Evolutionary conservation across 1,140 invertebrate species (phyloP).

Genomic region (Leptopilina boulardi): DNA sequence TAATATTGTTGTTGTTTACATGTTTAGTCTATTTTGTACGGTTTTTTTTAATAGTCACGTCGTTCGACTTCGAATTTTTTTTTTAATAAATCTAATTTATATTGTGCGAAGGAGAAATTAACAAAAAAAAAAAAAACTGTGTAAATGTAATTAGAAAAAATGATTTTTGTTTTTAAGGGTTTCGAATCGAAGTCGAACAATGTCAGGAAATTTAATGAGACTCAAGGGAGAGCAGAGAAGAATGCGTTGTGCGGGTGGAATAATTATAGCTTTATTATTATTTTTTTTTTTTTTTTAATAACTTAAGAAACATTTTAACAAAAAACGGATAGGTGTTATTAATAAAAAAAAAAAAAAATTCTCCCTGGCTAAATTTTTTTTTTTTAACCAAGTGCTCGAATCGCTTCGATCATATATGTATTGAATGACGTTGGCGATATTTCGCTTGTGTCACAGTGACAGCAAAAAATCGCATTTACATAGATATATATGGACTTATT

Average conservation of each 20-base stretch:
- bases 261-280: slow-evolving; percentile 60
- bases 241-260: slow-evolving; percentile 54
- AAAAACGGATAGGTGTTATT: slow-evolving; percentile 62
- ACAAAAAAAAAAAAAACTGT: not conserved
- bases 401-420: slow-evolving; percentile 41
- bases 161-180: not conserved
- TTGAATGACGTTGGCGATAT: slow-evolving; percentile 9
- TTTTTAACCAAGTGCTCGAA: slow-evolving; percentile 52
- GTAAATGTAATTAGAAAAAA: slow-evolving; percentile 36
- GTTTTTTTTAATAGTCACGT: slow-evolving; percentile 65
- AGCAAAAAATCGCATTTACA: slow-evolving; percentile 1
- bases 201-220: slow-evolving; percentile 61
- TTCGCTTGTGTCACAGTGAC: slow-evolving; percentile 3
- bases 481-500: not conserved
- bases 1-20: slow-evolving; percentile 74
- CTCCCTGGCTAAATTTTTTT: slow-evolving; percentile 47
- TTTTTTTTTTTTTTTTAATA: slow-evolving; percentile 39
- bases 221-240: slow-evolving; percentile 52
- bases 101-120: slow-evolving; percentile 6
- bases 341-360: slow-evolving; percentile 52
- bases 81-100: slow-evolving; percentile 19
- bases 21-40: slow-evolving; percentile 70
- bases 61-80: slow-evolving; percentile 61
- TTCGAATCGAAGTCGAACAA: slow-evolving; percentile 63
- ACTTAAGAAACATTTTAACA: slow-evolving; percentile 63